Conservation (phyloP, 2,888 invertebrate genomes). For the Vanessa cardui region DNA sequence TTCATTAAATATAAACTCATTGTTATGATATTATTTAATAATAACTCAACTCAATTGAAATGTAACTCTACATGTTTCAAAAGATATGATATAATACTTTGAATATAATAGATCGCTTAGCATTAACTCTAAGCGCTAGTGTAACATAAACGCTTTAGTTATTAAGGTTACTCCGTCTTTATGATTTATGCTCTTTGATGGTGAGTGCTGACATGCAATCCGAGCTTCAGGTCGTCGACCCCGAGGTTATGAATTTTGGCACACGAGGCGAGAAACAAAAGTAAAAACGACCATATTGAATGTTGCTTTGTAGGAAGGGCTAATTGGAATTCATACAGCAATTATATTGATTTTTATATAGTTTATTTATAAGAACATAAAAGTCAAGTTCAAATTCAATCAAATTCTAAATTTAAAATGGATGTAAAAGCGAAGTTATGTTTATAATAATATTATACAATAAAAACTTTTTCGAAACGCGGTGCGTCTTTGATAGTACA, state of each 20-base stretch:
- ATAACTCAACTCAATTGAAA: too few relatives aligned
- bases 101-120: background rate
- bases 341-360: background rate
- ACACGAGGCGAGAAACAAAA: slow-evolving; percentile 35
- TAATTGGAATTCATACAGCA: background rate
- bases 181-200: too few relatives aligned
- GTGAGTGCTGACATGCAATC: slow-evolving; percentile 37
- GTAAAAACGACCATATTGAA: slow-evolving; percentile 8
- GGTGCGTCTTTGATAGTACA: too few relatives aligned
- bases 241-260: slow-evolving; percentile 44
- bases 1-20: too few relatives aligned
- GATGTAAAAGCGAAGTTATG: too few relatives aligned
- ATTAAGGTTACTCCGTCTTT: slow-evolving; percentile 24
- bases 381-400: too few relatives aligned
- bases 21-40: too few relatives aligned
- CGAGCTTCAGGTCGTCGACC: slow-evolving; percentile 37
- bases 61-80: background rate
- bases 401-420: too few relatives aligned
- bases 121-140: background rate
- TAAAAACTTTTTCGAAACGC: too few relatives aligned
- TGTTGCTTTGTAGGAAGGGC: slow-evolving; percentile 2
- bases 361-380: background rate
- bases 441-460: too few relatives aligned
- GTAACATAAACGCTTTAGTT: slow-evolving; percentile 1
- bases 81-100: background rate